Evolutionary conservation across 2,113 vertebrate species (phyloP).

Genomic region (Ascaphus truei): DNA sequence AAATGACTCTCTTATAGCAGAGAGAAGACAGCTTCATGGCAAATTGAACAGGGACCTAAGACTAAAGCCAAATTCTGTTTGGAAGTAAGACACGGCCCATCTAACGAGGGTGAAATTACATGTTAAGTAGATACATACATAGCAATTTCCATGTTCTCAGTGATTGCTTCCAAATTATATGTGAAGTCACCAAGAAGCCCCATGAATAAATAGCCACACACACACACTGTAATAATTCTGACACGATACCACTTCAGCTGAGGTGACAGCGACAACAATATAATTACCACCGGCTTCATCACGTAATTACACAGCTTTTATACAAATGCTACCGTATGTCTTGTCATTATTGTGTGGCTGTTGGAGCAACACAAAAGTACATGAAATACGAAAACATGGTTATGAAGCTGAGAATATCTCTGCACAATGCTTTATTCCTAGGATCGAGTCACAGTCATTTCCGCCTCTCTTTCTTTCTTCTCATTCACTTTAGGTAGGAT

Average conservation of each 20-base stretch:
- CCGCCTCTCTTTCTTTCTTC: too few relatives aligned
- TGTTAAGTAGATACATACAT: constrained; percentile 24
- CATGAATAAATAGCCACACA: background rate
- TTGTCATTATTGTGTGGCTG: constrained; percentile 18
- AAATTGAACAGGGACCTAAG: background rate
- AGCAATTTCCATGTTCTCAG: constrained; percentile 30
- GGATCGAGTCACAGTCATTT: too few relatives aligned
- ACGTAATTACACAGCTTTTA: constrained; percentile 29
- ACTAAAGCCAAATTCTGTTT: background rate
- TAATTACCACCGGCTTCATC: constrained; percentile 24
- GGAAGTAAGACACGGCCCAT: background rate
- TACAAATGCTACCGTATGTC: background rate
- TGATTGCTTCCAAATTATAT: constrained; percentile 31
- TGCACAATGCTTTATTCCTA: background rate
- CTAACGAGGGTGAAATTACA: constrained; percentile 12
- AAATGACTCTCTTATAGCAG: background rate
- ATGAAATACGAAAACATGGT: constrained; percentile 7
- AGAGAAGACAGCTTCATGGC: background rate
- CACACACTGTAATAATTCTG: background rate
- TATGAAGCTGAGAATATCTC: background rate
- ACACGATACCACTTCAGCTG: constrained; percentile 9
- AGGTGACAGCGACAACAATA: constrained; percentile 29
- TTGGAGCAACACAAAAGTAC: background rate
- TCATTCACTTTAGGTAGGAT: too few relatives aligned
- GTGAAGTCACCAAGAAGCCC: background rate